Evolutionary conservation across 1,140 invertebrate genomes (phyloP).

Genomic region (Monochamus saltuarius): DNA sequence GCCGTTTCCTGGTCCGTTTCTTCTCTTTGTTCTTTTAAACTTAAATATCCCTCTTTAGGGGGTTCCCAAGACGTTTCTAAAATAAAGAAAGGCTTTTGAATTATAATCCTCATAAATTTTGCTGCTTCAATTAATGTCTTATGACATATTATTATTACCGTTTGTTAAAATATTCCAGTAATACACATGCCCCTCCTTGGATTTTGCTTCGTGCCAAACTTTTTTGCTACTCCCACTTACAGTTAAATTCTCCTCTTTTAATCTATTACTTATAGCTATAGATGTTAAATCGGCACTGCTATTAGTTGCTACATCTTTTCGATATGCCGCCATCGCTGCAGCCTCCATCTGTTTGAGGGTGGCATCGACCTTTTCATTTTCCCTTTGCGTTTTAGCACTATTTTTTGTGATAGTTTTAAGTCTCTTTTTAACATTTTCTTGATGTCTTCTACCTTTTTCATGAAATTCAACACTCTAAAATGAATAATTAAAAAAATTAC

Average conservation of each 20-base stretch:
- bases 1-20: conserved; percentile 46
- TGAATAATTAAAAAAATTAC: too few relatives aligned
- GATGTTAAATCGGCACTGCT: conserved; percentile 71
- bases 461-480: conserved; percentile 90
- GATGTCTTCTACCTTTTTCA: conserved; percentile 90
- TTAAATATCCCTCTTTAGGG: conserved; percentile 65
- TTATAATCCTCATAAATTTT: too few relatives aligned
- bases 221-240: conserved; percentile 44
- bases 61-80: conserved; percentile 65
- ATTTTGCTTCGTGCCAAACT: conserved; percentile 71
- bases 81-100: conserved; percentile 24
- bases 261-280: conserved; percentile 39
- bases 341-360: conserved; percentile 89
- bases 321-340: conserved; percentile 79
- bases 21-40: conserved; percentile 62
- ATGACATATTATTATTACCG: conserved; percentile 54
- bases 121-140: background rate
- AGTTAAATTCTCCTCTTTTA: conserved; percentile 49
- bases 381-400: conserved; percentile 75
- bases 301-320: conserved; percentile 74
- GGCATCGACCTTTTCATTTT: conserved; percentile 72
- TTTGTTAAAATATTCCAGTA: conserved; percentile 82
- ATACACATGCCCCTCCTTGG: conserved; percentile 71
- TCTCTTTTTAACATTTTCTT: conserved; percentile 88
- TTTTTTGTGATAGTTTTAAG: conserved; percentile 84